Base-by-base conservation (phyloP, 2,113 vertebrate species). In the Cathartes aura region DNA sequence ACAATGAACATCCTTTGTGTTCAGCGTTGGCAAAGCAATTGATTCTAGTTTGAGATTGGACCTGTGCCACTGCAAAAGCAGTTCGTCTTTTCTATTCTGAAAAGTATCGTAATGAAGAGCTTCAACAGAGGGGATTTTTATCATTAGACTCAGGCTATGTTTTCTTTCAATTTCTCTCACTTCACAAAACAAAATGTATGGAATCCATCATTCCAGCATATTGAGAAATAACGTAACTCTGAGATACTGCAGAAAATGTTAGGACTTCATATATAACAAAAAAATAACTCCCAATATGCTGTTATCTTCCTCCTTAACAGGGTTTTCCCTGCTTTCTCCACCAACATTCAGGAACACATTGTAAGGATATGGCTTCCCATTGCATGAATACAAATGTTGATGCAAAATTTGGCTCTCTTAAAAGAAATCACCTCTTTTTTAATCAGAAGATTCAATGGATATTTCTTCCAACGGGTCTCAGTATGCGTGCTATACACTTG, bases 1-100 rank as follows among this genome's bases (percentile, higher is more conserved):
- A 98, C 98, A 98, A 98, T 97, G 97, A 98, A 97, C 97, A 98
- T 98, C 98, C 98, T 98, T 98, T 98, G 98, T 98, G 97, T 95
- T 97, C 84, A 96, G 89, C 9, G 23, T 96, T 98, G 98, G 98
- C 98, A 98, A 98, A 98, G 98, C 97, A 98, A 98, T 97, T 96
- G 98, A 98, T 98, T 98, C 96, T 96, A 97, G 96, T 97, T 98
- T 97, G 97, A 98, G 97, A 97, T 96, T 98, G 98, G 98, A 98
- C 84, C 91, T 60, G 93, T 93, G 98, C 98, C 98, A 98, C 95
- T 14, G 13, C 75, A 88, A 87, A 90, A 95, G 94, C 96, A 94
- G 97, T 97, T 96, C 19, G 83, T 98, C 97, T 98, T 93, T 96
- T 98, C 92, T 96, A 38, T 82, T 97, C 97, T 94, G 95, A 97